Percentiles rank a stretch among this genome's conserved stretches.
phyloP scores from a whole-genome alignment of 2,797 vertebrate species.

The Aeoliscus strigatus region DNA sequence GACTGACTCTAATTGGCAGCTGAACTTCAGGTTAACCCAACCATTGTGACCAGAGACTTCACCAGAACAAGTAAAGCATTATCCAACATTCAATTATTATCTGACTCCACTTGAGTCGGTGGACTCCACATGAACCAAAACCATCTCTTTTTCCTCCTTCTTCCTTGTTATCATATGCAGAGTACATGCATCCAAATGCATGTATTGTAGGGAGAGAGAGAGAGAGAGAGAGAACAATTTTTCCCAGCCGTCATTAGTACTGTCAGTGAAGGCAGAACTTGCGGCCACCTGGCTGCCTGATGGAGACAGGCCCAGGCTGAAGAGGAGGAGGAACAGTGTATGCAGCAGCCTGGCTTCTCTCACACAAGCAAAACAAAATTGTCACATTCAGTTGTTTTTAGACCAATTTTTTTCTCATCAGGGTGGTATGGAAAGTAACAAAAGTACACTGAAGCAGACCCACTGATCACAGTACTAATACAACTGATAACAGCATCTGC shows the following conservation, averaged over 20 bases:
- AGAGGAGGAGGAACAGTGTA: conserved; percentile 15
- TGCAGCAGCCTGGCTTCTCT: conserved; percentile 39
- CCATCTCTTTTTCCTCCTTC: conserved; percentile 24
- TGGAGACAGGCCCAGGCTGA: conserved; percentile 40
- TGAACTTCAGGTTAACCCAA: conserved; percentile 35
- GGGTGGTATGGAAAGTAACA: conserved; percentile 9
- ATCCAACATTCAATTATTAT: conserved; percentile 51
- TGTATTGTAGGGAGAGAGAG: too few species aligned
- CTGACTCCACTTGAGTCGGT: too few species aligned
- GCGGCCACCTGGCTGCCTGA: conserved; percentile 57
- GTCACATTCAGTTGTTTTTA: conserved; percentile 39
- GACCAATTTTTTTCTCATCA: conserved; percentile 23
- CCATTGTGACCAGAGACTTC: conserved; percentile 11
- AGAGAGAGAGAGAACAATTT: too few species aligned
- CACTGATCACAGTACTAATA: background rate
- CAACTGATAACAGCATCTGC: background rate
- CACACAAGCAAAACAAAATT: conserved; percentile 42
- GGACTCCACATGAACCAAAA: too few species aligned
- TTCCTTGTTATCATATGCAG: too few species aligned
- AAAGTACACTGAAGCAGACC: background rate
- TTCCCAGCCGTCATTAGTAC: conserved; percentile 35
- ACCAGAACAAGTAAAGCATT: conserved; percentile 12
- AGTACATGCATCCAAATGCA: too few species aligned
- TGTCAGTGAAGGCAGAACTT: conserved; percentile 42
- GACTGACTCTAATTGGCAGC: conserved; percentile 46